Evolutionary conservation across 1,140 invertebrate genomes (phyloP), one percentile per base, ranked within the genome.

Genomic region (Leptinotarsa lineolata): DNA sequence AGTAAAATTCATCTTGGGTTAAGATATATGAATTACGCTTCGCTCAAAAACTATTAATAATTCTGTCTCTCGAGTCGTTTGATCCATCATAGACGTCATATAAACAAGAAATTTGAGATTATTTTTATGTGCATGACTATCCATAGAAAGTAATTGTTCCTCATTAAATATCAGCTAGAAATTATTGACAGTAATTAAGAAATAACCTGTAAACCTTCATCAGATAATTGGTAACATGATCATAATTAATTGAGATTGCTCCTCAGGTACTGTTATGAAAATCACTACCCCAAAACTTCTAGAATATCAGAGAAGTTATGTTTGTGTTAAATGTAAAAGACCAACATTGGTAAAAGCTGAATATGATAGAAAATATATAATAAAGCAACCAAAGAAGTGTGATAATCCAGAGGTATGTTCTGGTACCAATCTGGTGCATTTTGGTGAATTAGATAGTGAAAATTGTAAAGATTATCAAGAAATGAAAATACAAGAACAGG

Each of bases 391-490:
- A 16, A 82, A 73, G 24, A 87, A 85, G 79, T 93, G 92, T 86
- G 81, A 83, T 1, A 92, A 91, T 84, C 85, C 87, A 63, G 87
- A 88, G 54, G 85, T 84, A 45, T 91, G 91, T 83, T 86, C 83
- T 78, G 84, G 87, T 80, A 85, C 84, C 16, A 88, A 84, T 69
- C 87, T 88, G 80, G 87, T 83, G 78, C 84, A 82, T 72, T 81
- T 87, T 39, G 86, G 88, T 72, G 81, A 86, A 22, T 83, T 90
- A 58, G 86, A 89, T 65, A 87, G 89, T 77, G 86, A 89, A 70
- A 89, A 92, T 81, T 95, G 90, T 81, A 91, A 91, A 77, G 95
- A 97, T 87, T 96, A 94, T 85, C 95, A 97, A 86, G 95, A 97
- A 88, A 90, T 97, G 20, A 95, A 95, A 87, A 88, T 94, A 80